Evolutionary conservation across 1,140 invertebrate genomes (phyloP).

Genomic region (Spodoptera frugiperda): DNA sequence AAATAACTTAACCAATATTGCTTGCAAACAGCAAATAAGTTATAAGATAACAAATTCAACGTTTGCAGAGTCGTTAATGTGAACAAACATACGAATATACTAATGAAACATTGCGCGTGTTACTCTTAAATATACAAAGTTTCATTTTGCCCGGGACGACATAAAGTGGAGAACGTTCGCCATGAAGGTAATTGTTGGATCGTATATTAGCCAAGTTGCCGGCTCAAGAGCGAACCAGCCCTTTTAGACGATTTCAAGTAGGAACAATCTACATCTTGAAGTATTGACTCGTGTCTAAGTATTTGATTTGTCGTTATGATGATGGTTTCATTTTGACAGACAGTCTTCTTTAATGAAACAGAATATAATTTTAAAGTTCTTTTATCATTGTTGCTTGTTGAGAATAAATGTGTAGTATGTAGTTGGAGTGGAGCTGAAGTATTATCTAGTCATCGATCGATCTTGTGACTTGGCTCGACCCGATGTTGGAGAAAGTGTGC

Average conservation of each 20-base stretch:
- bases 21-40: constrained; percentile 52
- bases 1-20: constrained; percentile 44
- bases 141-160: constrained; percentile 52
- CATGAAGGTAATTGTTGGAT: constrained; percentile 58
- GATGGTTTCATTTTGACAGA: background rate
- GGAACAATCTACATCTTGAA: background rate
- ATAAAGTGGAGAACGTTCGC: constrained; percentile 58
- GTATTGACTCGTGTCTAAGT: constrained; percentile 15
- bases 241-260: constrained; percentile 27
- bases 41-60: constrained; percentile 52
- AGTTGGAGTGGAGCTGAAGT: background rate
- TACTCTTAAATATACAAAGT: constrained; percentile 59
- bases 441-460: constrained; percentile 40
- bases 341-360: background rate
- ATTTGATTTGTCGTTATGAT: background rate
- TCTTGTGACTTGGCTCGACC: constrained; percentile 29
- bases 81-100: constrained; percentile 55
- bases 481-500: constrained; percentile 34
- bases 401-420: background rate
- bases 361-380: too few relatives aligned
- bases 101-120: constrained; percentile 55
- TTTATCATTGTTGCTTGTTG: background rate
- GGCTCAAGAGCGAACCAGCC: constrained; percentile 29
- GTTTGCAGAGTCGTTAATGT: constrained; percentile 50
- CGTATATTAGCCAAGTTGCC: constrained; percentile 61